Base-by-base conservation (phyloP, 2,797 vertebrate species). In the Pseudopleuronectes americanus region DNA sequence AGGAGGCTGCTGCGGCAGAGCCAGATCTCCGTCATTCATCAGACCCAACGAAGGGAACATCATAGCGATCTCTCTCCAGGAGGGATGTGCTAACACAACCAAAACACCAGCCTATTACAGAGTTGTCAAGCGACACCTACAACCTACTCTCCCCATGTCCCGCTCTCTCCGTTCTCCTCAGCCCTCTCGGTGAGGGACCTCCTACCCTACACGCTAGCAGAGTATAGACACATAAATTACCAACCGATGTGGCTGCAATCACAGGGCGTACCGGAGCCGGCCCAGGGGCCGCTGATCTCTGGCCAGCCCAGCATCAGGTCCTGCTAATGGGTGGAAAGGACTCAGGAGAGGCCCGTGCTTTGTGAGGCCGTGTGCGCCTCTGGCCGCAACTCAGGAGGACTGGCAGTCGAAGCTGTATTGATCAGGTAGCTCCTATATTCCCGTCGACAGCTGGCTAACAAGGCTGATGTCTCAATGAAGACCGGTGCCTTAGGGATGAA, bases 381-480 rank as follows among this genome's bases (percentile, higher is more conserved):
- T 66, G 65, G 72, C 62, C 3, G 3, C 59, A 21, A 67, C 71
- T 83, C 72, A 60, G 68, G 67, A 78, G 65, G 76, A 68, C 74
- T 51, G 68, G 77, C 68, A 71, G 77, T 59, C 67, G 36, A 45
- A 6, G 23, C 33, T 38, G 56, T 84, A 90, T 90, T 85, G 91
- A 92, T 91, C 84, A 59, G 69, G 60, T 66, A 55, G 71, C 78
- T 79, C 65, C 77, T 59, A 76, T 81, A 80, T 85, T 85, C 81
- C 74, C 57, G 83, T 73, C 38, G 82, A 88, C 87, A 87, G 84
- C 76, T 48, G 74, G 79, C 87, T 92, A 91, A 90, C 90, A 90
- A 92, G 88, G 82, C 84, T 87, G 88, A 91, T 90, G 88, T 91
- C 85, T 89, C 80, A 83, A 84, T 89, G 83, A 87, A 85, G 84